Conservation (phyloP, 2,797 vertebrate genomes). For the Catostomus latipinnis region DNA sequence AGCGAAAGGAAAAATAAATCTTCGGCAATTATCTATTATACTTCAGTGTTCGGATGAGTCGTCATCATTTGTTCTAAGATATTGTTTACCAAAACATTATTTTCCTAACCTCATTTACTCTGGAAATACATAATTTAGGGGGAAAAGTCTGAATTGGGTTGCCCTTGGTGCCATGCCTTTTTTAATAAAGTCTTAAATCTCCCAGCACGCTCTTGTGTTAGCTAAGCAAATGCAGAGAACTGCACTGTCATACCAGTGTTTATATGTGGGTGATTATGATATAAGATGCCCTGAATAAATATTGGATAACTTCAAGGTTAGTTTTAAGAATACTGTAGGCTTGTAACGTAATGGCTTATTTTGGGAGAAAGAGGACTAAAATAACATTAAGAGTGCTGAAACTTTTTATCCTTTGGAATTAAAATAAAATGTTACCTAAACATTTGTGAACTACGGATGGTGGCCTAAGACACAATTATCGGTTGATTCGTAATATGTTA, state of each 20-base stretch:
- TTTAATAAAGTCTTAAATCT: slow-evolving; percentile 8
- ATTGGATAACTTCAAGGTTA: slow-evolving; percentile 15
- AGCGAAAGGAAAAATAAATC: not conserved
- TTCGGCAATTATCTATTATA: not conserved
- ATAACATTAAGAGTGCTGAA: not conserved
- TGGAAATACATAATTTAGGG: not conserved
- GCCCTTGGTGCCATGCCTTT: not conserved
- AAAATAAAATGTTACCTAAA: not conserved
- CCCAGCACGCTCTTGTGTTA: not conserved
- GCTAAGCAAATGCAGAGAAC: slow-evolving; percentile 21
- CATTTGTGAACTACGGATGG: not conserved
- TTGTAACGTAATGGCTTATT: slow-evolving; percentile 3
- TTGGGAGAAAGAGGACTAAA: slow-evolving; percentile 2
- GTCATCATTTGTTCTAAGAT: not conserved
- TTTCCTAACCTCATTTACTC: not conserved
- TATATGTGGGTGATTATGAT: slow-evolving; percentile 2
- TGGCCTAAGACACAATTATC: not conserved
- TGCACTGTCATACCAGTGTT: not conserved
- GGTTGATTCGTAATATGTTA: not conserved
- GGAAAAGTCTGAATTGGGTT: not conserved
- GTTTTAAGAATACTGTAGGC: slow-evolving; percentile 1
- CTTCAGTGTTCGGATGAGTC: not conserved
- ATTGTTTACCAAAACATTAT: not conserved
- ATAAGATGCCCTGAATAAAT: slow-evolving; percentile 21
- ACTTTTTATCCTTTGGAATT: not conserved